phyloP scores from a whole-genome alignment of 2,888 invertebrate species.

The Prosapia bicincta region DNA sequence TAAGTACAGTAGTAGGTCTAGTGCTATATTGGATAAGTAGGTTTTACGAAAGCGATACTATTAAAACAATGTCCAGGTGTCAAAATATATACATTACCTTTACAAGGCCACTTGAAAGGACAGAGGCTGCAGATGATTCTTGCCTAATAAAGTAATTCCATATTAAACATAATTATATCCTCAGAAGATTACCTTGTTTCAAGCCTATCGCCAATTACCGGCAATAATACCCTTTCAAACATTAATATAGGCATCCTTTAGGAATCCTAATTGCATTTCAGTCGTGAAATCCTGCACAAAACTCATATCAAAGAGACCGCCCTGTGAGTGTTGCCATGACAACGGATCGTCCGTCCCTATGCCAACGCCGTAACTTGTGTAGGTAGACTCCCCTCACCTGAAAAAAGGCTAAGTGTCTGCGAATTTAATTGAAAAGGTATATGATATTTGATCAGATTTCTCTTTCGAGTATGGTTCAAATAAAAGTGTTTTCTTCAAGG shows the following conservation, averaged over 20 bases:
- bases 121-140: too few species aligned
- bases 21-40: too few species aligned
- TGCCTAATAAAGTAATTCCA: too few species aligned
- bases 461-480: too few species aligned
- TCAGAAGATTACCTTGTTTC: too few species aligned
- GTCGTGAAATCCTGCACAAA: not conserved
- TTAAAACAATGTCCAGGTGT: too few species aligned
- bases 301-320: not conserved
- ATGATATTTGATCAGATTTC: too few species aligned
- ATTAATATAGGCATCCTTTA: not conserved
- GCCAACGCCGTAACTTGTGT: not conserved
- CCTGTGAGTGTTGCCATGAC: not conserved
- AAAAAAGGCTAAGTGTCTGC: not conserved
- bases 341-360: not conserved
- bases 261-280: not conserved
- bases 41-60: too few species aligned
- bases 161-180: not conserved
- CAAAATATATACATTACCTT: too few species aligned
- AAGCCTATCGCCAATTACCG: not conserved
- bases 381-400: not conserved
- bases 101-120: too few species aligned
- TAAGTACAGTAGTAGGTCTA: too few species aligned
- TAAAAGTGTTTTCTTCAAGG: too few species aligned
- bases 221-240: not conserved
- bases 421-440: not conserved